These are phyloP conservation scores for Catajapyx aquilonaris DNA, from an alignment of 1,140 invertebrate genomes.

Conservation along the genomic window DNA sequence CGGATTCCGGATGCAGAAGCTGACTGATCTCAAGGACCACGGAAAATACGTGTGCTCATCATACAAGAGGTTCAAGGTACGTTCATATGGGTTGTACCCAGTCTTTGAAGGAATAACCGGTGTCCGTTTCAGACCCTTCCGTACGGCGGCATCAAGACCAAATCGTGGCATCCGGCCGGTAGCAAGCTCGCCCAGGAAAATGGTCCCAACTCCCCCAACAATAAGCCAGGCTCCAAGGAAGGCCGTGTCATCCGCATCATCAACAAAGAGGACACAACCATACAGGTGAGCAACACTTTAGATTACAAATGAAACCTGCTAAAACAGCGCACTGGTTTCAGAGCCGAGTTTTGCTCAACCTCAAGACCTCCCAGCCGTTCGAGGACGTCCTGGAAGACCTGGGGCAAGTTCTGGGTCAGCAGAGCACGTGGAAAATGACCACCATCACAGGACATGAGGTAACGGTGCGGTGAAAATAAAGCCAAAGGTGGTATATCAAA, in stretches of 20 bases:
- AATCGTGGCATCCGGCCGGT: not conserved
- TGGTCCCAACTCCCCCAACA: conserved; percentile 11
- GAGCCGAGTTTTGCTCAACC: conserved; percentile 75
- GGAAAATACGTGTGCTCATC: conserved; percentile 79
- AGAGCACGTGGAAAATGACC: conserved; percentile 69
- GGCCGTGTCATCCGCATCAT: conserved; percentile 74
- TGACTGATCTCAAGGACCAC: conserved; percentile 73
- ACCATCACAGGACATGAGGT: conserved; percentile 78
- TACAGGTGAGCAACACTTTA: conserved; percentile 37
- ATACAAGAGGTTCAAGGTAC: conserved; percentile 78
- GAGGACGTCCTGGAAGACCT: conserved; percentile 86
- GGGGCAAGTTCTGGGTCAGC: conserved; percentile 78
- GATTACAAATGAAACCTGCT: not conserved
- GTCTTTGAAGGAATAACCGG: too few species aligned
- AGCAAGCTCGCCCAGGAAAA: not conserved
- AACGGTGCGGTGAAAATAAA: conserved; percentile 15
- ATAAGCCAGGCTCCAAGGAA: conserved; percentile 42
- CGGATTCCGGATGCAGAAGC: conserved; percentile 53
- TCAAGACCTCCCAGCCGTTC: conserved; percentile 77
- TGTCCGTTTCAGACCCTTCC: not conserved
- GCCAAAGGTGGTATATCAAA: not conserved
- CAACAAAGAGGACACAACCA: conserved; percentile 73
- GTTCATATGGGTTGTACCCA: too few species aligned
- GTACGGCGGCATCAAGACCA: not conserved
- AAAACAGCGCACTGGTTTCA: conserved; percentile 19